phyloP scores from a whole-genome alignment of 92 coral and sea anemone genomes.

The Plumapathes pennacea region DNA sequence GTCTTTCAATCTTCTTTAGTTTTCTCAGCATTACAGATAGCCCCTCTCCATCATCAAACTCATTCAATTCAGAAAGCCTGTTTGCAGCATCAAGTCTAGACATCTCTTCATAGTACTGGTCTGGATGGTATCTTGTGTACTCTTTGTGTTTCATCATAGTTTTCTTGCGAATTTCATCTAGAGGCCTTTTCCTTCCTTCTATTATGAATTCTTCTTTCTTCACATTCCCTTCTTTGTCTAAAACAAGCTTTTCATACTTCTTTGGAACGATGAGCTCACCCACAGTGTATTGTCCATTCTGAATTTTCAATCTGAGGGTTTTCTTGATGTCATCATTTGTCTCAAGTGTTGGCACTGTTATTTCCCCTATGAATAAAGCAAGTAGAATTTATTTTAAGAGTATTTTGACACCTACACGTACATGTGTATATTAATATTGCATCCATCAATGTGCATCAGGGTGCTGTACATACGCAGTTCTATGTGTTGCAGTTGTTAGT shows the following conservation, averaged over 20 bases:
- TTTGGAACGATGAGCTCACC: slow-evolving; percentile 1
- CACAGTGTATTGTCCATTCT: slow-evolving; percentile 25
- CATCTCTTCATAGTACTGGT: slow-evolving; percentile 10
- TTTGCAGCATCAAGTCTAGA: not conserved
- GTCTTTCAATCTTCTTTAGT: slow-evolving; percentile 17
- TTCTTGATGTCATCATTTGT: slow-evolving; percentile 26
- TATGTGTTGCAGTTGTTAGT: not conserved
- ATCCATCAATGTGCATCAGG: too few species aligned
- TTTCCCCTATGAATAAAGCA: slow-evolving; percentile 19
- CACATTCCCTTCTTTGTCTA: not conserved
- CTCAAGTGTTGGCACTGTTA: slow-evolving; percentile 28
- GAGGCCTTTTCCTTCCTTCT: slow-evolving; percentile 1
- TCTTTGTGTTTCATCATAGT: too few species aligned
- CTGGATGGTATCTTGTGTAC: not conserved
- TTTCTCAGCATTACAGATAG: slow-evolving; percentile 5
- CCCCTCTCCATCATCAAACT: not conserved
- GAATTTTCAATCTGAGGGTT: slow-evolving; percentile 21
- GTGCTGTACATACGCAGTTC: too few species aligned
- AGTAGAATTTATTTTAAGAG: not conserved
- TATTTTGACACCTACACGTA: too few species aligned
- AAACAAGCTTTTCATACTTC: not conserved
- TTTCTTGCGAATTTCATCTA: not conserved
- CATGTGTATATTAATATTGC: too few species aligned
- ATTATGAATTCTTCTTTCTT: not conserved
- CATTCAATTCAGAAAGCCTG: not conserved